Conservation (phyloP, 2,113 vertebrate species). For the Sterrhoptilus dennistouni region DNA sequence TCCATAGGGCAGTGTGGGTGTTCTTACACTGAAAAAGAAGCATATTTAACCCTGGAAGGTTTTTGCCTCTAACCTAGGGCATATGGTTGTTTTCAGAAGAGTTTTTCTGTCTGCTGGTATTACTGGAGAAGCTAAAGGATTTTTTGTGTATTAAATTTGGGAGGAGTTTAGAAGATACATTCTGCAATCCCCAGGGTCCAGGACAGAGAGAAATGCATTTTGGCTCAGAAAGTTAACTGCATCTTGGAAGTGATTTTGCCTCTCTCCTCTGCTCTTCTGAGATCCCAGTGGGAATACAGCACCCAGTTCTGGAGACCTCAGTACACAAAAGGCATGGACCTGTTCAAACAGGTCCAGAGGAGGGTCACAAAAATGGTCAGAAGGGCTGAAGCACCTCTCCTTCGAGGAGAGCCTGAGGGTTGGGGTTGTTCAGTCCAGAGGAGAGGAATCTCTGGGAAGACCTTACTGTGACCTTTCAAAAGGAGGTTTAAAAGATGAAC, state of each 20-base stretch:
- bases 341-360: not conserved
- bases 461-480: not conserved
- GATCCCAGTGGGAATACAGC: not conserved
- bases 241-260: not conserved
- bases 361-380: not conserved
- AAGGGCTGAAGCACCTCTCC: not conserved
- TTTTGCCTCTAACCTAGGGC: not conserved
- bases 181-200: not conserved
- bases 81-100: not conserved
- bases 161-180: not conserved
- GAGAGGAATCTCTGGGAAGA: not conserved
- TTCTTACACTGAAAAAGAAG: not conserved
- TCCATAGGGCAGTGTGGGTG: fast-evolving
- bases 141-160: not conserved
- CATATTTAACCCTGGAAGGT: not conserved
- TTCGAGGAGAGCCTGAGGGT: not conserved
- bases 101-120: not conserved
- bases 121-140: not conserved
- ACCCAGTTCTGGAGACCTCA: not conserved
- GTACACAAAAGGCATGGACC: not conserved
- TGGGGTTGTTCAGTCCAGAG: not conserved
- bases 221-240: not conserved
- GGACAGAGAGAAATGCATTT: not conserved
- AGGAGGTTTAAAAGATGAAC: not conserved
- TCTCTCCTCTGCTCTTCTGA: not conserved